These are phyloP conservation scores for Spilosoma lubricipeda DNA, from an alignment of 2,888 invertebrate genomes.

Conservation along the genomic window DNA sequence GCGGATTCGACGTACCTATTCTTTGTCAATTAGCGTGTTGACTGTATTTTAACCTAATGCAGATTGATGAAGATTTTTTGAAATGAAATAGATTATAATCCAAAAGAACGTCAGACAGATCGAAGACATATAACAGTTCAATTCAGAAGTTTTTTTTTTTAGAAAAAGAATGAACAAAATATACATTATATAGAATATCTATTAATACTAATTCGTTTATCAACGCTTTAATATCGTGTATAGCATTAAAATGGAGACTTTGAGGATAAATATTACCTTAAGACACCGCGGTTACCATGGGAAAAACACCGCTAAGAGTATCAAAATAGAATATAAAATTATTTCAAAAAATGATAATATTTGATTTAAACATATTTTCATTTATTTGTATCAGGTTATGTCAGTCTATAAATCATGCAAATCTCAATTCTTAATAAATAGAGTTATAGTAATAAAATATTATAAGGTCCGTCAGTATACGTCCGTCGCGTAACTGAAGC, in stretches of 20 bases:
- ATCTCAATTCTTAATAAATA: slow-evolving; percentile 4
- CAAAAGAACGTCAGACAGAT: neutral
- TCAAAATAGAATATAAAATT: neutral
- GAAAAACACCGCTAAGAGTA: too few relatives aligned
- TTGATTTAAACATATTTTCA: neutral
- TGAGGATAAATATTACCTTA: neutral
- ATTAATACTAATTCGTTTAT: too few relatives aligned
- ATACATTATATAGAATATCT: too few relatives aligned
- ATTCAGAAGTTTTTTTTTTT: neutral
- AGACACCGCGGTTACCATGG: neutral
- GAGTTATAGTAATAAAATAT: neutral
- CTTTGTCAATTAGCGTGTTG: slow-evolving; percentile 9
- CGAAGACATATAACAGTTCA: neutral
- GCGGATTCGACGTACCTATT: slow-evolving; percentile 2
- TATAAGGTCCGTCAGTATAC: neutral
- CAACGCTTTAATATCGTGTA: neutral
- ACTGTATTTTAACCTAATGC: slow-evolving; percentile 3
- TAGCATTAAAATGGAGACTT: neutral
- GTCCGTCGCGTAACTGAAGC: neutral
- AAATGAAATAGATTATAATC: neutral
- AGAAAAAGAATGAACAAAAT: too few relatives aligned
- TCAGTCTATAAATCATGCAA: neutral
- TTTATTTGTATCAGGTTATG: slow-evolving; percentile 5
- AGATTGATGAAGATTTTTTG: neutral
- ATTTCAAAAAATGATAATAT: neutral